Evolutionary conservation across 2,113 vertebrate genomes (phyloP), one percentile per base, ranked within the genome.

Genomic region (Danionella cerebrum): DNA sequence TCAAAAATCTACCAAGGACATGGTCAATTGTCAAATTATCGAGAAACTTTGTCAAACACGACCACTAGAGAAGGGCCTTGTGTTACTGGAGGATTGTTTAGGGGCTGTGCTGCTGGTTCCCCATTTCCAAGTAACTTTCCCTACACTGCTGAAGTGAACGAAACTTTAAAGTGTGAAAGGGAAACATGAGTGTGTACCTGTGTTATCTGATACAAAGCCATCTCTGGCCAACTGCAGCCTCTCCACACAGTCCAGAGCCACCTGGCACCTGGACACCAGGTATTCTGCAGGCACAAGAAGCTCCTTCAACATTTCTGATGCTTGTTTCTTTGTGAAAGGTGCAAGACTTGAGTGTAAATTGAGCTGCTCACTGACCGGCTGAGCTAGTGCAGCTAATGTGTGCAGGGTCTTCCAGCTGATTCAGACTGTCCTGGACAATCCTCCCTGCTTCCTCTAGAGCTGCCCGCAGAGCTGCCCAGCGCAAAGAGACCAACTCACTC

Each of bases 301-400:
- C 0, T 45, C 44, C 27, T 50, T 21, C 36, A 64, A 14, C 2
- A 65, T 36, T 29, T 6, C 29, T 53, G 58, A 53, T 1, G 12
- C 69, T 10, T n/a, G n/a, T n/a, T 6, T 18, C n/a, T 6, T 13
- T 45, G 12, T 4, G 27, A 42, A 47, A 7, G 36, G 5, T 24
- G 9, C 27, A 9, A 14, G 12, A 11, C 16, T 10, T 13, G 11
- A 22, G 16, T 5, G 18, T 2, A 21, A 21, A 6, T 6, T 57
- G 42, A 45, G 14, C 18, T 21, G 18, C 10, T 53, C 13, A 35
- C 82, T 71, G 62, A 95, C 96, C 96, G 42, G 95, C 89, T 0
- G 96, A 95, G 68, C 93, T 86, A 0, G 90, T 92, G 74, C 94
- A 95, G 85, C 92, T 83, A 75, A 92, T 80, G 75, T 96, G 94